Conservation (phyloP, 2,797 vertebrate genomes). For the Otolemur crassicaudatus region DNA sequence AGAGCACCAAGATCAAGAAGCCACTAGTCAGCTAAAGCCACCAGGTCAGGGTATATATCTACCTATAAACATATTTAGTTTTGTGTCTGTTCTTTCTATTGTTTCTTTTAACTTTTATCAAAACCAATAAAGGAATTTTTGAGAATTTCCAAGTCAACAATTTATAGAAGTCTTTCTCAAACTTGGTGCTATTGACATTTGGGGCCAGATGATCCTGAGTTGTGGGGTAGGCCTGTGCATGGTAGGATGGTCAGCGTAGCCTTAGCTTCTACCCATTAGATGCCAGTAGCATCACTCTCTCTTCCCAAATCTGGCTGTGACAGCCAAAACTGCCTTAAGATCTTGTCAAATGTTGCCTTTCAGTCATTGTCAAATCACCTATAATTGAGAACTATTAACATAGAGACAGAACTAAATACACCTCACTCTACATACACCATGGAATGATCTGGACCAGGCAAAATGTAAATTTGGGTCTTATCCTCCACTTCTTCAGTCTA, state of each 20-base stretch:
- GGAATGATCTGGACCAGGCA: background rate
- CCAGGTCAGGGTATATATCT: background rate
- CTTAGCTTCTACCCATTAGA: background rate
- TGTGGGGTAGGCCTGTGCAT: fast-evolving
- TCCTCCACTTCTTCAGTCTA: background rate
- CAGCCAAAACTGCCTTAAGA: background rate
- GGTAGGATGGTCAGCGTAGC: background rate
- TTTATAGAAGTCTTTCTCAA: background rate
- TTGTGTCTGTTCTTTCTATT: background rate
- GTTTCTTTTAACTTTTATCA: background rate
- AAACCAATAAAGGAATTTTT: background rate
- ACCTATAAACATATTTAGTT: background rate
- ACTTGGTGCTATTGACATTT: background rate
- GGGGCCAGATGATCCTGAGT: background rate
- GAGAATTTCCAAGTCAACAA: background rate
- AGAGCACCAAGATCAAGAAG: background rate
- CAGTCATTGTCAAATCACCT: background rate
- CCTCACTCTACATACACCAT: background rate
- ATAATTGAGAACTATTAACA: background rate
- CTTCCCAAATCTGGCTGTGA: background rate
- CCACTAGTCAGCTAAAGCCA: background rate
- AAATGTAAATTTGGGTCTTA: background rate
- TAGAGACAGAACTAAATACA: background rate
- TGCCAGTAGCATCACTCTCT: background rate
- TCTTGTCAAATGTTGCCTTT: background rate